A percentile compares a stretch with the other conserved stretches of the same genome.
phyloP scores from a whole-genome alignment of 2,888 invertebrate genomes.

The Piscicola geometra region DNA sequence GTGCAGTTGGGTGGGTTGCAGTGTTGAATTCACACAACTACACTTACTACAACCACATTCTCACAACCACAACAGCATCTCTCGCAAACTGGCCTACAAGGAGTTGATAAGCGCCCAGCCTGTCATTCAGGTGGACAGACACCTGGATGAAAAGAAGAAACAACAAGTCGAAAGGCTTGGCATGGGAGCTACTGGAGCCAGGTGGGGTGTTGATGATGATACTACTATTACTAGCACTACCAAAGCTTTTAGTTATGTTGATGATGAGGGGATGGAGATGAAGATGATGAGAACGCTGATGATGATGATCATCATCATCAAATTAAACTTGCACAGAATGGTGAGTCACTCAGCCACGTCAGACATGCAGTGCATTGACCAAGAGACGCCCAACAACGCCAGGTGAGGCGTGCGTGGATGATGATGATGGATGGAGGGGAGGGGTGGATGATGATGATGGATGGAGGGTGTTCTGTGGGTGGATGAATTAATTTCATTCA shows the following conservation, averaged over 20 bases:
- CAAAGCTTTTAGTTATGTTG: not conserved
- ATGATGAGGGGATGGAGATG: too few relatives aligned
- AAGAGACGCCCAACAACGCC: constrained; percentile 60
- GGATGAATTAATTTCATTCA: too few relatives aligned
- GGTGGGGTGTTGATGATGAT: constrained; percentile 41
- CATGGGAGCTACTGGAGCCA: constrained; percentile 64
- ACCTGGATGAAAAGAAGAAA: constrained; percentile 74
- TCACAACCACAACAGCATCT: constrained; percentile 46
- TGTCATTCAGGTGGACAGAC: constrained; percentile 67
- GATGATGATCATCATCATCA: too few relatives aligned
- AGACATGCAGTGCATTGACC: constrained; percentile 86
- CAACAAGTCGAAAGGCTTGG: constrained; percentile 85
- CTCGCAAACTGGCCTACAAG: constrained; percentile 54
- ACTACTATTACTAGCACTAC: not conserved
- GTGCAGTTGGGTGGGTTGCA: too few relatives aligned
- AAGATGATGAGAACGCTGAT: not conserved
- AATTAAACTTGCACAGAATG: constrained; percentile 1
- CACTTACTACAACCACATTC: not conserved
- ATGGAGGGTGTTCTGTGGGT: too few relatives aligned
- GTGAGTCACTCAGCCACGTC: constrained; percentile 73
- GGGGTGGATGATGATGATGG: too few relatives aligned
- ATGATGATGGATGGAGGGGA: too few relatives aligned
- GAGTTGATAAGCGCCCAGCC: constrained; percentile 55
- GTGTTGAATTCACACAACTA: not conserved
- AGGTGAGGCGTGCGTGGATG: not conserved